Conservation (phyloP, 2,888 invertebrate species). For the Agrochola circellaris region DNA sequence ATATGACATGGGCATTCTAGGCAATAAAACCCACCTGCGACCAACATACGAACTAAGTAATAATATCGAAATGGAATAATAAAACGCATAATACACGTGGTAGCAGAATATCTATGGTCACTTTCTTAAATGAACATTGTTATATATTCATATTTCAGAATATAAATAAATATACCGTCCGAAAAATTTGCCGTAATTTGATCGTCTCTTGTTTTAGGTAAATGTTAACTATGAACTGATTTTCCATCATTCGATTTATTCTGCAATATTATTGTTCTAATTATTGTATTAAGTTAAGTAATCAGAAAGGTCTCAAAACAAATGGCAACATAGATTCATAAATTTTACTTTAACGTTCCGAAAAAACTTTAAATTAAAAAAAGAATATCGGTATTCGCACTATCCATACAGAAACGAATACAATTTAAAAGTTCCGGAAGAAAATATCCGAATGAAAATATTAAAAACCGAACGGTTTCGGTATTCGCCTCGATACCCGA, state of each 20-base stretch:
- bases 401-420: constrained; percentile 39
- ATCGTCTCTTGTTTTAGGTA: neutral
- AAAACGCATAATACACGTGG: neutral
- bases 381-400: constrained; percentile 5
- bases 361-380: constrained; percentile 9
- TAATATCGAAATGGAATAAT: constrained; percentile 5
- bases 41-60: neutral
- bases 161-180: neutral
- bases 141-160: neutral
- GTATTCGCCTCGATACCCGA: constrained; percentile 11
- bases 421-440: constrained; percentile 51
- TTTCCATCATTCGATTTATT: neutral
- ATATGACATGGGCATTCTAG: neutral
- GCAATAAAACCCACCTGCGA: constrained; percentile 2
- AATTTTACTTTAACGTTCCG: neutral
- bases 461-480: constrained; percentile 38
- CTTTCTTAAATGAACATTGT: neutral
- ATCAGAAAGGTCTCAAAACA: neutral
- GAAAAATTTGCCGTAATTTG: neutral
- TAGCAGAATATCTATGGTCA: neutral
- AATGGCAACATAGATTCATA: neutral
- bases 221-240: neutral
- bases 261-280: neutral
- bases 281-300: neutral
- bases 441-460: constrained; percentile 49